Base-by-base conservation (phyloP, 1,140 invertebrate genomes). In the Gryllus bimaculatus region DNA sequence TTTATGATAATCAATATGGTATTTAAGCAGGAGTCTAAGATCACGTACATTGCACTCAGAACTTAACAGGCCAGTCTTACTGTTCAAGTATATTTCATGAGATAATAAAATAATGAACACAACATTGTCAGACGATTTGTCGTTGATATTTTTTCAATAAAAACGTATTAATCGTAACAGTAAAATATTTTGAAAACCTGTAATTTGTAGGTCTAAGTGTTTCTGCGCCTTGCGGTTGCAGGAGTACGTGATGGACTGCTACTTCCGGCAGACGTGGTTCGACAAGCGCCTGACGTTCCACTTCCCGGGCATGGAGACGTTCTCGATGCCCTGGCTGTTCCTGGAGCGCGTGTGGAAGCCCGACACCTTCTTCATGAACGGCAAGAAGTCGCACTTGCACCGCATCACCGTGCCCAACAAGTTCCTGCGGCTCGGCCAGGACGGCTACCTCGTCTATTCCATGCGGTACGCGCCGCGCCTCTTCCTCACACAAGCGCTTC, bases 291-390 rank as follows among this genome's bases (percentile, higher is more conserved):
- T 89, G 18, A 82, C 83, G 54, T 88, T 88, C 83, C 83, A 85
- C 47, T 82, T 80, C 66, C 83, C 86, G 4, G 84, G 84, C 8
- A 78, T 86, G 20, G 81, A 84, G 13, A 85, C 87, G 78, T 85
- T 89, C 76, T 88, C 87, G 39, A 85, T 88, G 84, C 86, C 88
- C 73, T 88, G 87, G 87, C 83, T 88, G 76, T 88, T 88, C 83
- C 81, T 88, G 76, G 86, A 88, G 74, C 86, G 84, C 78, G 83
- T 87, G 0, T 92, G 90, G 90, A 90, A 89, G 81, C 91, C 91
- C 0, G 90, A 92, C 83, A 92, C 90, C 2, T 91, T 88, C 83
- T 90, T 92, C 82, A 83, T 89, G 48, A 92, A 92, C 84, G 90
- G 90, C 26, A 87, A 89, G 81, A 86, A 88, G 76, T 91, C 90